Conservation (phyloP, 2,888 invertebrate genomes). For the Pseudanteris insignis region DNA sequence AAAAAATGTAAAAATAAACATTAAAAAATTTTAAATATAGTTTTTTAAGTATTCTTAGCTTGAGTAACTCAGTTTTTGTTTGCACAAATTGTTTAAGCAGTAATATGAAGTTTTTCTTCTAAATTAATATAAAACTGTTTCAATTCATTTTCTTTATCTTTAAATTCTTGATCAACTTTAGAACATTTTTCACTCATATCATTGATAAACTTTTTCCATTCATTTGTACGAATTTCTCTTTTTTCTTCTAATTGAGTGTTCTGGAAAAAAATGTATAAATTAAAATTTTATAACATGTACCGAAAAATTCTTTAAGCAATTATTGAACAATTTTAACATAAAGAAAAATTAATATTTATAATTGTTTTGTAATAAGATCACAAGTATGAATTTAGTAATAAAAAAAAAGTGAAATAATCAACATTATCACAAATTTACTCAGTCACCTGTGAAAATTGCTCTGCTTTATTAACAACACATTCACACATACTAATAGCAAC, state of each 20-base stretch:
- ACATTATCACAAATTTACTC: too few species aligned
- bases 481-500: constrained; percentile 74
- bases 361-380: too few species aligned
- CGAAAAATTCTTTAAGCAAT: too few species aligned
- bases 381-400: too few species aligned
- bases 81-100: too few species aligned
- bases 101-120: constrained; percentile 76
- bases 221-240: constrained; percentile 69
- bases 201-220: constrained; percentile 81
- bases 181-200: constrained; percentile 80
- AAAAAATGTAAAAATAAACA: constrained; percentile 24
- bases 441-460: constrained; percentile 69
- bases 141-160: constrained; percentile 81
- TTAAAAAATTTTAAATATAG: not conserved
- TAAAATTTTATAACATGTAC: too few species aligned
- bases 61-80: too few species aligned
- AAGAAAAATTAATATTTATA: too few species aligned
- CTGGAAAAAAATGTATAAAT: constrained; percentile 57
- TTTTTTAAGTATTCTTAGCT: not conserved
- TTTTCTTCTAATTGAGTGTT: constrained; percentile 67
- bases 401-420: too few species aligned
- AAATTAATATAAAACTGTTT: constrained; percentile 78
- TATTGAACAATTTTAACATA: too few species aligned
- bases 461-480: constrained; percentile 72
- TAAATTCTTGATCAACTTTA: constrained; percentile 80